Base-by-base conservation (phyloP, 2,888 invertebrate species). In the Drosophila algonquin region DNA sequence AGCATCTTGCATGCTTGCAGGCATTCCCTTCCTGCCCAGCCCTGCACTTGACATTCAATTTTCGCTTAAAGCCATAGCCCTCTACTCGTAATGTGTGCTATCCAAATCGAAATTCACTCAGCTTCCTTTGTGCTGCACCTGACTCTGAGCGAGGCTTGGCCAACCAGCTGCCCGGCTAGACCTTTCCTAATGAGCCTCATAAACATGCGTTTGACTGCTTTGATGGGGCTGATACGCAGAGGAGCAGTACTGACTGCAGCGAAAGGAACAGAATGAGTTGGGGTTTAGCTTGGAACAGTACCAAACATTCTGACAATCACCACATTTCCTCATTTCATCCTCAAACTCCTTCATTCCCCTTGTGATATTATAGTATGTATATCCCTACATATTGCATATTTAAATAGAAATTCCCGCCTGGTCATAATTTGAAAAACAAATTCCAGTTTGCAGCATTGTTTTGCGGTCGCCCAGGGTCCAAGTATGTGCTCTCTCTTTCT, bases 1-100 rank as follows among this genome's bases (percentile, higher is more conserved):
- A 59, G 51, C 73, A 40, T 55, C 61, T 65, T 75, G 80, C 74
- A 68, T 61, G 58, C 55, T 58, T 30, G 40, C 57, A 56, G 60
- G 46, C 60, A 35, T 46, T 50, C 45, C 54, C 40, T 74, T 63
- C 21, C 21, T 21, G 21, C 21, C 53, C 8, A 44, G 32, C 32
- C 53, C 61, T 67, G 70, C 69, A 69, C 67, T 68, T 72, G 75
- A 67, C 68, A 71, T 75, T 73, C 71, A 75, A 70, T 75, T 76
- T 67, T 44, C 57, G 30, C 58, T 21, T 18, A 12, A 1, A 62
- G 24, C 51, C 16, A 30, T 12, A 60, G 54, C 21, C 32, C 24
- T 30, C 45, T 58, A 40, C 40, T 14, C 14, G 40, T 40, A 67
- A 57, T 67, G 65, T 57, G 32, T 56, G 67, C 64, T 21, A 54